Conservation (phyloP, 2,888 invertebrate species). For the Liodrosophila aerea region DNA sequence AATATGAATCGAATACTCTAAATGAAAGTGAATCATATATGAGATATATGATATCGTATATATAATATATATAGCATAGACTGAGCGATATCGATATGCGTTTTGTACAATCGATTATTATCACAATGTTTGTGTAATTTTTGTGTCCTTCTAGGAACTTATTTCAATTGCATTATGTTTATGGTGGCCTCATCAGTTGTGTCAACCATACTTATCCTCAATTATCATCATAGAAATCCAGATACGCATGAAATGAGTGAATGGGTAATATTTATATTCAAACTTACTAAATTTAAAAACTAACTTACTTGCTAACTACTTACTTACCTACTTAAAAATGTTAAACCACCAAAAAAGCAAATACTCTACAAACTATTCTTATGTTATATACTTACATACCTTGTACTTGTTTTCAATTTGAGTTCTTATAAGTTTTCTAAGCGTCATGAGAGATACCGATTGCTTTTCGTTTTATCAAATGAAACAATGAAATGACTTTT, state of each 20-base stretch:
- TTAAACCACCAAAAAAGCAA: conserved; percentile 8
- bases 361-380: conserved; percentile 5
- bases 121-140: conserved; percentile 82
- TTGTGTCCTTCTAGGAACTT: conserved; percentile 90
- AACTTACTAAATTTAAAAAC: conserved; percentile 62
- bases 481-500: conserved; percentile 19
- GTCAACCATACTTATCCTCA: conserved; percentile 98
- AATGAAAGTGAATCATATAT: no score
- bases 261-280: conserved; percentile 89
- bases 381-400: neutral
- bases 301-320: conserved; percentile 67
- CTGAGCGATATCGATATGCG: conserved; percentile 41
- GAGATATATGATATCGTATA: no score
- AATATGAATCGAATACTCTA: no score
- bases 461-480: conserved; percentile 30
- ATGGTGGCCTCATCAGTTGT: conserved; percentile 99
- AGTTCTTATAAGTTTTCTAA: conserved; percentile 13
- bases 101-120: conserved; percentile 36
- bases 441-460: conserved; percentile 43
- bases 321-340: conserved; percentile 54
- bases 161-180: conserved; percentile 99
- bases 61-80: conserved; percentile 24
- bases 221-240: conserved; percentile 98
- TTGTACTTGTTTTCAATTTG: conserved; percentile 2
- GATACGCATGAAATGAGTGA: conserved; percentile 98